A percentile compares a stretch with the other conserved stretches of the same genome.
Evolutionary conservation across 2,113 vertebrate species (phyloP).

Genomic region (Triplophysa siluroides): DNA sequence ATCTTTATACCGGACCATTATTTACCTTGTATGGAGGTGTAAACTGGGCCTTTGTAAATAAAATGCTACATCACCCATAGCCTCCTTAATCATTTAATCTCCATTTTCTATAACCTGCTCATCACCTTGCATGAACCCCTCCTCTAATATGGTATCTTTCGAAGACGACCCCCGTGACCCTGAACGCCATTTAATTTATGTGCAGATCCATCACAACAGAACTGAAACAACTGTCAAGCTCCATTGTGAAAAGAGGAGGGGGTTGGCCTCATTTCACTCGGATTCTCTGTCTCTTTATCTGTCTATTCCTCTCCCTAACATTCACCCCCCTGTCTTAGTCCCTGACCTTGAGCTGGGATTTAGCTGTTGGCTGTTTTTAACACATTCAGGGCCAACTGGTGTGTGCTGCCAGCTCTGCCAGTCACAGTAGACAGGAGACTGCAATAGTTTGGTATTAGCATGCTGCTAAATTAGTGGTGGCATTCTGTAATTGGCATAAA

Average conservation of each 20-base stretch:
- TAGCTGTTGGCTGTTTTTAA: conserved; percentile 59
- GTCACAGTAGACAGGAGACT: not conserved
- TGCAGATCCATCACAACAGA: conserved; percentile 67
- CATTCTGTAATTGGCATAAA: not conserved
- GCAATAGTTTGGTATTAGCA: not conserved
- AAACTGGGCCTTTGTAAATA: not conserved
- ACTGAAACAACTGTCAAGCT: conserved; percentile 64
- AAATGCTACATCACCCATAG: conserved; percentile 6
- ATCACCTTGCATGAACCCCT: not conserved
- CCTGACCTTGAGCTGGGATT: conserved; percentile 66
- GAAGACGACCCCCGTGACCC: conserved; percentile 59
- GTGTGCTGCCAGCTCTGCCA: not conserved
- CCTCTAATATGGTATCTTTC: conserved; percentile 47
- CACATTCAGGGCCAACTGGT: conserved; percentile 48
- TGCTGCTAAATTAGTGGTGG: not conserved
- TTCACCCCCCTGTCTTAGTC: not conserved
- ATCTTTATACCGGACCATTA: no score
- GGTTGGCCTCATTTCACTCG: conserved; percentile 47
- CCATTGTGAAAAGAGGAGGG: conserved; percentile 61
- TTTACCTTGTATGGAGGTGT: no score
- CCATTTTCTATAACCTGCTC: conserved; percentile 35
- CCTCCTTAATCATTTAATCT: not conserved
- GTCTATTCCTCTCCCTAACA: not conserved
- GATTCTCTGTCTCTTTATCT: conserved; percentile 13
- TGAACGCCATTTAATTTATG: conserved; percentile 68